A percentile compares a stretch with the other conserved stretches of the same genome.
Conservation (phyloP, 2,797 vertebrate genomes). For the Capromys pilorides region DNA sequence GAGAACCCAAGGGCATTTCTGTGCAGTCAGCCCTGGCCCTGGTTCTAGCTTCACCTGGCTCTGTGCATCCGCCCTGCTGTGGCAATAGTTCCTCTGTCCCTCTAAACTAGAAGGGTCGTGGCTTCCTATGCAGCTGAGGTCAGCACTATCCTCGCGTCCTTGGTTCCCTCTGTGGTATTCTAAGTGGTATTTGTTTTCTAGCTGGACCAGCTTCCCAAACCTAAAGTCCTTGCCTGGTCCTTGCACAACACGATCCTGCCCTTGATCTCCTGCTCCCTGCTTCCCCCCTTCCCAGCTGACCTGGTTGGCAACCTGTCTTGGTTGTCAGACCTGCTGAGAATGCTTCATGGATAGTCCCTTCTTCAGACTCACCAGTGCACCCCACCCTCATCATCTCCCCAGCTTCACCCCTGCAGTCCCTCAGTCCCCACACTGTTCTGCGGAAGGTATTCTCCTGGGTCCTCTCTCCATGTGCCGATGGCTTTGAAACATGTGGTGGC, state of each 20-base stretch:
- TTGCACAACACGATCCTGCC: background rate
- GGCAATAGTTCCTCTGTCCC: background rate
- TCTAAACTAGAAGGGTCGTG: background rate
- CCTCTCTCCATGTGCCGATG: background rate
- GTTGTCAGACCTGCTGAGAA: background rate
- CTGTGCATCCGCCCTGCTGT: background rate
- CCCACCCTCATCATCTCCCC: background rate
- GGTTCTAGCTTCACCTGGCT: background rate
- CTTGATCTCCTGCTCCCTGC: background rate
- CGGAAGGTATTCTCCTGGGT: background rate
- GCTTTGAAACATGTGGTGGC: background rate
- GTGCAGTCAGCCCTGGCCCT: accelerated
- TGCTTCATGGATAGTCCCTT: background rate
- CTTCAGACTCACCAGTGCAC: background rate
- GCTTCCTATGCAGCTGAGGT: background rate
- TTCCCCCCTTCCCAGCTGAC: background rate
- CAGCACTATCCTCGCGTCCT: background rate
- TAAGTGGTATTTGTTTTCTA: background rate
- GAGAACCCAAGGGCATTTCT: background rate
- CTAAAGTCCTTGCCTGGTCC: background rate
- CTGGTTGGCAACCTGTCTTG: background rate
- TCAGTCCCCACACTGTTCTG: background rate
- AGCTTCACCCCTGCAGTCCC: background rate
- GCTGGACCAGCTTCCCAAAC: background rate
- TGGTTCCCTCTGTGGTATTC: background rate